phyloP scores from a whole-genome alignment of 2,113 vertebrate genomes.

The Scomber colias region DNA sequence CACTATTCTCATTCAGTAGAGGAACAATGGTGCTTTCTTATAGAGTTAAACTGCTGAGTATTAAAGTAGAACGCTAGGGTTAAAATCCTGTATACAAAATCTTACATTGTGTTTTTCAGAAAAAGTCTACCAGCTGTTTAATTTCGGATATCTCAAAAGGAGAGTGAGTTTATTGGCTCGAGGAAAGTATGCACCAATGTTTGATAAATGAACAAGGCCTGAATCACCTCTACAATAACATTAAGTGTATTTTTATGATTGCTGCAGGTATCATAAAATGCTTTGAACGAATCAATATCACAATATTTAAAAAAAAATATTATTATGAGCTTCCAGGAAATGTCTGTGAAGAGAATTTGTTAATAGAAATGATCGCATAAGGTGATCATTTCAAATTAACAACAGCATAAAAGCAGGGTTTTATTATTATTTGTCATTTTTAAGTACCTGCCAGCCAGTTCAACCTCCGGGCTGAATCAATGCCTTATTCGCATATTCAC shows the following conservation, averaged over 20 bases:
- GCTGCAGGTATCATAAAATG: constrained; percentile 41
- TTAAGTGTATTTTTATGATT: constrained; percentile 18
- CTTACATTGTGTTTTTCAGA: constrained; percentile 38
- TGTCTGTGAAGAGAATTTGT: constrained; percentile 1
- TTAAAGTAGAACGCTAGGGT: constrained; percentile 24
- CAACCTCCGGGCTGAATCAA: constrained; percentile 19
- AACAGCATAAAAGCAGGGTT: not conserved
- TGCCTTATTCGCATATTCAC: constrained; percentile 15
- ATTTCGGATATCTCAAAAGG: constrained; percentile 26
- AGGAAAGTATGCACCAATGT: constrained; percentile 15
- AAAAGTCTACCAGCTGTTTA: constrained; percentile 29
- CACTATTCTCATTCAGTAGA: constrained; percentile 39
- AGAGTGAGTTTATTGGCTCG: constrained; percentile 12
- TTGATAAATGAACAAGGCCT: constrained; percentile 46
- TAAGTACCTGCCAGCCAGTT: constrained; percentile 3
- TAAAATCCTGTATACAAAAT: constrained; percentile 26
- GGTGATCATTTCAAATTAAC: constrained; percentile 36
- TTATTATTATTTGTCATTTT: constrained; percentile 18
- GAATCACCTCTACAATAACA: constrained; percentile 32
- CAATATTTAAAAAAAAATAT: constrained; percentile 8
- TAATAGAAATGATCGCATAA: constrained; percentile 12
- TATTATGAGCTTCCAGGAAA: not conserved
- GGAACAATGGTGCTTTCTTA: constrained; percentile 5
- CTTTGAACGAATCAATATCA: constrained; percentile 29
- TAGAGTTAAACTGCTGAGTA: constrained; percentile 22